phyloP scores from a whole-genome alignment of 2,888 invertebrate species.

The Apodemia mormo region DNA sequence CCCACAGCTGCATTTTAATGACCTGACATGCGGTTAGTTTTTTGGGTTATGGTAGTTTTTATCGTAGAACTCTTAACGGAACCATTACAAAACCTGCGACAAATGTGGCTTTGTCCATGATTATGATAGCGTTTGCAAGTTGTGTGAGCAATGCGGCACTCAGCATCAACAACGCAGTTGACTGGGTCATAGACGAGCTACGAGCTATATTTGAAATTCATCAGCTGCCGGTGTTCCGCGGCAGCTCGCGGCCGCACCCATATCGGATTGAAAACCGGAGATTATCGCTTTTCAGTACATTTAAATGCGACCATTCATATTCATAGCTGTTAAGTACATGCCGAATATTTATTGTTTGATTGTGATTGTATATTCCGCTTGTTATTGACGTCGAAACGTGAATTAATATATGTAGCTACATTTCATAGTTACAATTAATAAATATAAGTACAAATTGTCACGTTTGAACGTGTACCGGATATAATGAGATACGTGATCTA shows the following conservation, averaged over 20 bases:
- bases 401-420: too few species aligned
- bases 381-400: background rate
- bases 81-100: too few species aligned
- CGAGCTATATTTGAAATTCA: background rate
- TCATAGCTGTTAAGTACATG: background rate
- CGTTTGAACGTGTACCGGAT: too few species aligned
- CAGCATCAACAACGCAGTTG: background rate
- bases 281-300: background rate
- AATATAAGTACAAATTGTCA: too few species aligned
- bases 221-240: background rate
- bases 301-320: conserved; percentile 7
- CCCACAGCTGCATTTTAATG: too few species aligned
- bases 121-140: too few species aligned
- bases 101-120: too few species aligned
- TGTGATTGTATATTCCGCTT: conserved; percentile 1
- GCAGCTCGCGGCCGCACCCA: background rate
- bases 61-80: too few species aligned
- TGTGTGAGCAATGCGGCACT: background rate
- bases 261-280: background rate
- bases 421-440: background rate
- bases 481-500: too few species aligned
- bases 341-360: background rate
- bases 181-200: background rate
- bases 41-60: too few species aligned
- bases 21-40: too few species aligned